phyloP scores from a whole-genome alignment of 1,140 invertebrate species.

The Chionoecetes opilio region DNA sequence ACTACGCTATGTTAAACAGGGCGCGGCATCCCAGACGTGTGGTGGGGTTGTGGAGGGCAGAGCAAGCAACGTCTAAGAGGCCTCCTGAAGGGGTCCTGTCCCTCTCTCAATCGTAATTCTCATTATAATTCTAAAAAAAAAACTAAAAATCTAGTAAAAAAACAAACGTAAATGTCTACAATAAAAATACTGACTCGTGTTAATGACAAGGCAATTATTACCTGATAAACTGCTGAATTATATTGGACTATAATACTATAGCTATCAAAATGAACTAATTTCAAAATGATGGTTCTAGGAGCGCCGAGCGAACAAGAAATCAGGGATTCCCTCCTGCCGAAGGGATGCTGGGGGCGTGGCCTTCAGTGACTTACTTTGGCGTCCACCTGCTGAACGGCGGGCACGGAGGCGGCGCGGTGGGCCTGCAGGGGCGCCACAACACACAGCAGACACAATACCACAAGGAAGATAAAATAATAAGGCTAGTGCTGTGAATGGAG shows the following conservation, averaged over 20 bases:
- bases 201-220: background rate
- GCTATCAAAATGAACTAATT: background rate
- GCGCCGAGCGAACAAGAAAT: background rate
- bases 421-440: constrained; percentile 1
- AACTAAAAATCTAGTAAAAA: background rate
- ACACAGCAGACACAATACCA: constrained; percentile 55
- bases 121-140: background rate
- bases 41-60: background rate
- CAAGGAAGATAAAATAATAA: constrained; percentile 13
- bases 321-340: background rate
- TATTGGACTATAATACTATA: background rate
- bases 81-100: background rate
- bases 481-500: background rate
- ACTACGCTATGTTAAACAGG: background rate
- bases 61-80: background rate
- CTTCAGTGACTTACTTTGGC: constrained; percentile 48
- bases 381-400: constrained; percentile 40
- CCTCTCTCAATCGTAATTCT: background rate
- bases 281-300: background rate
- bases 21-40: background rate
- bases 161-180: background rate
- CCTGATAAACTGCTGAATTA: background rate
- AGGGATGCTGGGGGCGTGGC: background rate
- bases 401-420: constrained; percentile 56
- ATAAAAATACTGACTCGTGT: background rate